Percentiles rank a stretch among this genome's conserved stretches.
Evolutionary conservation across 53 echinoderm and acorn worm genomes (phyloP).

Genomic region (Actinopyga echinites): DNA sequence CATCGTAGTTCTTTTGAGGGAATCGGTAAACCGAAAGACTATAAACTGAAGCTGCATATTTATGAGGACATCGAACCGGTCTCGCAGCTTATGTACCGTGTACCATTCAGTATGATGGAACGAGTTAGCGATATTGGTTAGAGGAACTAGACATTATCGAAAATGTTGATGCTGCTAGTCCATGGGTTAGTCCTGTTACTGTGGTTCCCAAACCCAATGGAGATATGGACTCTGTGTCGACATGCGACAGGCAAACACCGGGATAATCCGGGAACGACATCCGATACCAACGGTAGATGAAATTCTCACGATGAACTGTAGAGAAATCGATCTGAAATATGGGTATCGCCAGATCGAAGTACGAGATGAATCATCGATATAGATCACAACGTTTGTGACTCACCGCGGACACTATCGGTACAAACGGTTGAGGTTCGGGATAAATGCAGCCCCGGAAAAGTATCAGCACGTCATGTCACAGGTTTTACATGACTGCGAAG

Average conservation of each 20-base stretch:
- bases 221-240: constrained; percentile 55
- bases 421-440: constrained; percentile 51
- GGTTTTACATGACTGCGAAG: background rate
- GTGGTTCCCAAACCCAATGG: constrained; percentile 42
- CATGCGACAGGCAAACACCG: constrained; percentile 46
- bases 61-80: background rate
- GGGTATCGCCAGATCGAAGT: too few species aligned
- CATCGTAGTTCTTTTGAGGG: background rate
- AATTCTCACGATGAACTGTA: too few species aligned
- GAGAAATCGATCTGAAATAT: too few species aligned
- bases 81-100: constrained; percentile 53
- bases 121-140: constrained; percentile 36
- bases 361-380: too few species aligned
- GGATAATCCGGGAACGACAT: constrained; percentile 46
- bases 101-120: constrained; percentile 36
- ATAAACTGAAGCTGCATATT: too few species aligned
- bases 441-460: too few species aligned
- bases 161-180: constrained; percentile 51
- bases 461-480: constrained; percentile 11
- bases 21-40: too few species aligned
- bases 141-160: constrained; percentile 68
- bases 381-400: too few species aligned
- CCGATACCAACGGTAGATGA: constrained; percentile 46
- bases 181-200: constrained; percentile 64
- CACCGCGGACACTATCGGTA: constrained; percentile 34